These are phyloP conservation scores for Aphis gossypii DNA, from an alignment of 1,140 invertebrate genomes.

Conservation along the genomic window DNA sequence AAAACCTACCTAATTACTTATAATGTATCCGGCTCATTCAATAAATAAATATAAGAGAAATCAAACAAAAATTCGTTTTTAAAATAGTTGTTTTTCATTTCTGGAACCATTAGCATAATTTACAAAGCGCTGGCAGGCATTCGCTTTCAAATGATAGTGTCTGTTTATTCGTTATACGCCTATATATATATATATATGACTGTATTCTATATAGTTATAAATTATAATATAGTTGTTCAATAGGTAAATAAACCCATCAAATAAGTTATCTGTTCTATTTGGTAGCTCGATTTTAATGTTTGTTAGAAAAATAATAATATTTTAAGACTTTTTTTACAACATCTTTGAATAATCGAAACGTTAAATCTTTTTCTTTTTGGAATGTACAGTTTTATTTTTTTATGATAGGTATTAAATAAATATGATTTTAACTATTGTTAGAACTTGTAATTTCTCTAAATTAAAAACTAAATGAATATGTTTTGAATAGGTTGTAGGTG, in stretches of 20 bases:
- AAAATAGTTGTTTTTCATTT: constrained; percentile 11
- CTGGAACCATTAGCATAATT: constrained; percentile 29
- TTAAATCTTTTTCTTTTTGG: background rate
- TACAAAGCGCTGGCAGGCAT: background rate
- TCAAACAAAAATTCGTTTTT: constrained; percentile 24
- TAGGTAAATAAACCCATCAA: constrained; percentile 8
- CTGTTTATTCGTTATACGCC: background rate
- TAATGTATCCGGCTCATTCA: background rate
- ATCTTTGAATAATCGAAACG: background rate
- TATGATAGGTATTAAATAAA: background rate
- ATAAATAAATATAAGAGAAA: background rate
- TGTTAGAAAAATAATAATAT: background rate
- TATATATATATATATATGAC: background rate
- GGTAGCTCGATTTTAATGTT: background rate
- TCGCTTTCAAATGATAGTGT: background rate
- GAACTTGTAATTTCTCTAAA: no score
- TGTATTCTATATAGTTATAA: background rate
- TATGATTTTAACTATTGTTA: no score
- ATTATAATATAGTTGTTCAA: background rate
- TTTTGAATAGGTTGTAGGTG: no score
- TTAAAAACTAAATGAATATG: no score
- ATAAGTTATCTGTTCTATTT: background rate
- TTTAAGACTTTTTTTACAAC: background rate
- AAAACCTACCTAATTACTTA: background rate
- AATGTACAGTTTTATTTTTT: background rate